A percentile compares a stretch with the other conserved stretches of the same genome.
Evolutionary conservation across 2,113 vertebrate genomes (phyloP).

Genomic region (Tursiops truncatus): DNA sequence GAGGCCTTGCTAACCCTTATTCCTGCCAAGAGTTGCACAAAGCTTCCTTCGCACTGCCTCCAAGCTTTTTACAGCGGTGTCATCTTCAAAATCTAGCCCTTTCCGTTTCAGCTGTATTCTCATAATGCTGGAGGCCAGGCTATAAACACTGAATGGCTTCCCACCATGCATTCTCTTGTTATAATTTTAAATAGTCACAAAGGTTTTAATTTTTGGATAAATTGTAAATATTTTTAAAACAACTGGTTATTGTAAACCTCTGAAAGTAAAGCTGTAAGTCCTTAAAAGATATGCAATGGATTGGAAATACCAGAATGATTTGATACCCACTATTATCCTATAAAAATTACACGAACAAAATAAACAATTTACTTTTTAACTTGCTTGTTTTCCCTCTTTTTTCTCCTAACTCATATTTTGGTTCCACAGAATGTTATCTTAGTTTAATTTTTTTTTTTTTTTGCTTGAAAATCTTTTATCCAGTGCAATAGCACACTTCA

Average conservation of each 20-base stretch:
- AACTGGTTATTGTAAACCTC: background rate
- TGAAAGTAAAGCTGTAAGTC: background rate
- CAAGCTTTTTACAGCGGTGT: background rate
- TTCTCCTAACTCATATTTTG: background rate
- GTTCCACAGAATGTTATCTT: background rate
- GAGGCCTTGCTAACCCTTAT: background rate
- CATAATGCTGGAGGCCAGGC: accelerated
- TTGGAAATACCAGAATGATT: background rate
- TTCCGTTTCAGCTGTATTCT: background rate
- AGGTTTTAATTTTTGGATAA: background rate
- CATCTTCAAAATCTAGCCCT: background rate
- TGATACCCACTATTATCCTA: background rate
- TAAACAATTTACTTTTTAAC: background rate
- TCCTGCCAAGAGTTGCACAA: background rate
- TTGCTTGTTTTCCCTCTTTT: background rate
- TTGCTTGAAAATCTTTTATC: slow-evolving; percentile 3
- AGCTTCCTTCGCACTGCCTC: background rate
- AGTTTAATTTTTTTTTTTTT: background rate
- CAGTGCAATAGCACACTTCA: background rate
- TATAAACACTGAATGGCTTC: background rate
- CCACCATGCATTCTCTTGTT: background rate
- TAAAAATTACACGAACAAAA: background rate
- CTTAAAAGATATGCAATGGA: background rate
- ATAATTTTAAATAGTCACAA: slow-evolving; percentile 10
- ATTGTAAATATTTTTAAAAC: background rate